A percentile compares a stretch with the other conserved stretches of the same genome.
phyloP scores from a whole-genome alignment of 2,113 vertebrate species.

The Macquaria australasica region DNA sequence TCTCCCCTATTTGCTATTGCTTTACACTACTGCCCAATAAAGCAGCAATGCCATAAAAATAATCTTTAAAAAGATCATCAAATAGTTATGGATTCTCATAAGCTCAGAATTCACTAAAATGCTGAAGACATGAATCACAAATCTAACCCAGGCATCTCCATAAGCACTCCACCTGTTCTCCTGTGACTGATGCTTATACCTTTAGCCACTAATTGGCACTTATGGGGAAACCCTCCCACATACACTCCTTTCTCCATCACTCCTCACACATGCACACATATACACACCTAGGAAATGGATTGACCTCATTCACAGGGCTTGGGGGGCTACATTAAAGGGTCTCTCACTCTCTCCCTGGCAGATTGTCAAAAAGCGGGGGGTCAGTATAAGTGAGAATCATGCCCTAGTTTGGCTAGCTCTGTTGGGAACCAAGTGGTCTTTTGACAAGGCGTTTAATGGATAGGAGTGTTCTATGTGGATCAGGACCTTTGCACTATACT shows the following conservation, averaged over 20 bases:
- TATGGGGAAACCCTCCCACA: constrained; percentile 64
- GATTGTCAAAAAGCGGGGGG: constrained; percentile 77
- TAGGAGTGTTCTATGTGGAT: constrained; percentile 66
- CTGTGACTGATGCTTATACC: constrained; percentile 60
- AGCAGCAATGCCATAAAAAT: constrained; percentile 64
- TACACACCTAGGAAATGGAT: constrained; percentile 64
- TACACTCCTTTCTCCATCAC: constrained; percentile 38
- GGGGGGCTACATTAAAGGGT: constrained; percentile 73
- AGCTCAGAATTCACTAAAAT: constrained; percentile 56
- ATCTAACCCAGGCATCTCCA: constrained; percentile 41
- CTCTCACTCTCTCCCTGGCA: constrained; percentile 71
- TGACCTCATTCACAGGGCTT: constrained; percentile 79
- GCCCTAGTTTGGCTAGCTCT: constrained; percentile 78
- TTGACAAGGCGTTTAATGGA: constrained; percentile 79
- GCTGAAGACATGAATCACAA: constrained; percentile 54
- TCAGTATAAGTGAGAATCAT: constrained; percentile 81
- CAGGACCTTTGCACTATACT: constrained; percentile 59
- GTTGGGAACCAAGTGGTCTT: constrained; percentile 71
- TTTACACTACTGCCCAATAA: constrained; percentile 61
- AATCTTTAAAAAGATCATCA: constrained; percentile 72
- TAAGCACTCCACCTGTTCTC: constrained; percentile 61
- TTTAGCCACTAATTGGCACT: constrained; percentile 72
- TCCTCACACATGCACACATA: constrained; percentile 40
- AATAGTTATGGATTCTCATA: constrained; percentile 72
- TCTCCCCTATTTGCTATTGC: constrained; percentile 51